Evolutionary conservation across 2,888 invertebrate species (phyloP), one percentile per base, ranked within the genome.

Genomic region (Leucophora obtusa): DNA sequence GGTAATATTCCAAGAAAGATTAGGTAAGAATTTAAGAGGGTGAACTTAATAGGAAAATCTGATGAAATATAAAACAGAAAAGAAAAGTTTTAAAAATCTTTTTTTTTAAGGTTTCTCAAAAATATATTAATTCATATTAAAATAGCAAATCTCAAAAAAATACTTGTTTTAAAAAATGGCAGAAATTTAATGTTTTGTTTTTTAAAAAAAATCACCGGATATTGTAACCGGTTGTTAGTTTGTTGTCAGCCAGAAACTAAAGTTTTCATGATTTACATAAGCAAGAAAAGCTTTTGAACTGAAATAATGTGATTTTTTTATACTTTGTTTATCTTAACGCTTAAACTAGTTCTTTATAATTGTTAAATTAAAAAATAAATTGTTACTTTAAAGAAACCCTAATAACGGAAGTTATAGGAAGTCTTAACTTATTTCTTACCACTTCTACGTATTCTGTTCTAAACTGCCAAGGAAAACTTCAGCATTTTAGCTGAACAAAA

Each of bases 171-270:
- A 21, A 21, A 21, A 21, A 21, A 21, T 21, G 21, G 21, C 2
- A 21, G 4, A 21, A 21, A 21, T 21, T 2, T 21, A 21, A 21
- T 38, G 11, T 28, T 14, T 14, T 28, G n/a, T 24, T 21, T n/a
- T 28, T 28, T 28, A 28, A 28, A 3, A 28, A 3, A 6, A 53
- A 56, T 11, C 56, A 56, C 56, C 56, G 56, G 56, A 56, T n/a
- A 56, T 56, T 56, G 56, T 56, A 56, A 56, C 56, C 28, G 56
- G 56, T 56, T 56, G n/a, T n/a, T 47, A n/a, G n/a, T n/a, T 8
- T 24, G 28, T 14, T 53, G 18, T 10, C 18, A 21, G 53, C 14
- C 9, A 53, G 6, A 28, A 21, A n/a, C 1, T 21, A 53, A 21
- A 53, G 53, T 7, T 43, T 43, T 14, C 2, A 43, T 43, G 43